Evolutionary conservation across 1,140 invertebrate species (phyloP), one percentile per base, ranked within the genome.

Genomic region (Eriosoma lanigerum): DNA sequence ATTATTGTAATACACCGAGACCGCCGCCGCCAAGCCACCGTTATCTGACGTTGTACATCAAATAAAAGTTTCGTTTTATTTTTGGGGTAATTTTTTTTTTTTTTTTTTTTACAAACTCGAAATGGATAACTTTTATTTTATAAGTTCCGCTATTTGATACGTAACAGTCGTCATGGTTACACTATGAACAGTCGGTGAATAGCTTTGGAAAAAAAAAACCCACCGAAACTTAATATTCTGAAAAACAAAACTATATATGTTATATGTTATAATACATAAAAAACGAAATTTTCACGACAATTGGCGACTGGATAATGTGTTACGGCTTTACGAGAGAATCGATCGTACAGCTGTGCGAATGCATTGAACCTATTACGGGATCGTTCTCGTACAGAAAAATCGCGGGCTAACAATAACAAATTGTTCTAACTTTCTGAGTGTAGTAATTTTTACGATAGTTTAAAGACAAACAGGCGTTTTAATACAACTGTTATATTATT

Each of bases 41-140:
- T 70, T 72, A 72, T 72, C 68, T 72, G 68, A 52, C 66, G 24
- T 52, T 50, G 24, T 68, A 68, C 38, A 48, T 68, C 68, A 29
- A 72, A 72, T 72, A 68, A 68, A 68, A 72, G 68, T 72, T 72
- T 72, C 4, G 44, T 52, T 52, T 52, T 72, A 52, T 72, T 72
- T 72, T 68, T 68, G 17, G 66, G 66, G 24, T 48, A 24, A 24
- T 46, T 68, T 68, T 29, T 62, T 68, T 48, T 52, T 50, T 72
- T 72, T 72, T 50, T 50, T 72, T 72, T 68, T 68, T 68, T 68
- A 48, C 66, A 48, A 68, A 72, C 68, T 72, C 26, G 17, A 72
- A 72, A 72, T 29, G 48, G 68, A 72, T 72, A 72, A 72, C 68
- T 72, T 72, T 29, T 72, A 52, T 72, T 72, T 72, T 52, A 72